Evolutionary conservation across 2,797 vertebrate species (phyloP).

Genomic region (Cyclopterus lumpus): DNA sequence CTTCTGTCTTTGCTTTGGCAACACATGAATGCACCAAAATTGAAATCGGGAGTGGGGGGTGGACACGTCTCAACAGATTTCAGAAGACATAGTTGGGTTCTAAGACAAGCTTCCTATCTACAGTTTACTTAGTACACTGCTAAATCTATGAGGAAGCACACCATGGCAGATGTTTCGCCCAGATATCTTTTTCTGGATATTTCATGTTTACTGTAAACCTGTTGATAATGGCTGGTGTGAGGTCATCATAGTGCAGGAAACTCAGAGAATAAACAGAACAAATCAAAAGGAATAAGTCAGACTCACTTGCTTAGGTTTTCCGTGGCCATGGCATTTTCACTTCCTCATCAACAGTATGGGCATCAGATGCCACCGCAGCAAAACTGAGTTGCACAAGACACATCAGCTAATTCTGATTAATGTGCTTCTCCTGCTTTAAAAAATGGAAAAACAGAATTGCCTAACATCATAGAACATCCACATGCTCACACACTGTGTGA

Average conservation of each 20-base stretch:
- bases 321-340: slow-evolving; percentile 55
- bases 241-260: not conserved
- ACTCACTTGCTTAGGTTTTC: slow-evolving; percentile 52
- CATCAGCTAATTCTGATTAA: not conserved
- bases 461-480: not conserved
- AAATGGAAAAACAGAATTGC: not conserved
- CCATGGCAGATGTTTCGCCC: not conserved
- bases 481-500: not conserved
- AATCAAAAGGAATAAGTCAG: slow-evolving; percentile 24
- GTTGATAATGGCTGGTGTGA: slow-evolving; percentile 3
- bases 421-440: slow-evolving; percentile 2
- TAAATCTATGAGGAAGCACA: not conserved
- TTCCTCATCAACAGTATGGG: slow-evolving; percentile 60
- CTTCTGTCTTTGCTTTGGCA: slow-evolving; percentile 17
- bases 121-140: slow-evolving; percentile 1
- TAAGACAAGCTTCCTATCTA: not conserved
- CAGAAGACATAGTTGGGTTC: not conserved
- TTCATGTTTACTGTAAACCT: not conserved
- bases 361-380: slow-evolving; percentile 58
- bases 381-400: slow-evolving; percentile 39
- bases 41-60: not conserved
- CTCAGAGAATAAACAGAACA: not conserved
- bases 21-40: slow-evolving; percentile 17
- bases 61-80: slow-evolving; percentile 11
- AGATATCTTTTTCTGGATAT: not conserved